Evolutionary conservation across 2,888 invertebrate genomes (phyloP).

Genomic region (Metopia argyrocephala): DNA sequence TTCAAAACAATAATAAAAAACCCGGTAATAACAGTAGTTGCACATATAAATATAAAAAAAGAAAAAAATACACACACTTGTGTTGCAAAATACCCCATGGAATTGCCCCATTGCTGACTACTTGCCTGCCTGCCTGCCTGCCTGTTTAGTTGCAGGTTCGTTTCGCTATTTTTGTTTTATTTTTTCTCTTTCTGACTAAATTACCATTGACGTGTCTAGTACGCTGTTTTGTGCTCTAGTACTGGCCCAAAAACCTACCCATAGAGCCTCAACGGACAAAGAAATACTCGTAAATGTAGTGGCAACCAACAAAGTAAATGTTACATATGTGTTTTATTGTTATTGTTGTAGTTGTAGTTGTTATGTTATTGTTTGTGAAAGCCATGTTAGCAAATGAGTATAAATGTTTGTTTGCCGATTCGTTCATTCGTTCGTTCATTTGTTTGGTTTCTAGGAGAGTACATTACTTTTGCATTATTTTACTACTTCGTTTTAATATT

Average conservation of each 20-base stretch:
- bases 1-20: slow-evolving; percentile 44
- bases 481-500: slow-evolving; percentile 48
- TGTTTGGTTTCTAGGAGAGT: slow-evolving; percentile 45
- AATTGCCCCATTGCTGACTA: slow-evolving; percentile 51
- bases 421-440: slow-evolving; percentile 16
- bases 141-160: slow-evolving; percentile 28
- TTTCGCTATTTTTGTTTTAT: slow-evolving; percentile 48
- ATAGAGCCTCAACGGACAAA: slow-evolving; percentile 17
- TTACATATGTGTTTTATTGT: slow-evolving; percentile 18
- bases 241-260: slow-evolving; percentile 24
- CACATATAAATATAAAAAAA: not conserved
- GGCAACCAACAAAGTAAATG: not conserved
- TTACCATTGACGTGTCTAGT: slow-evolving; percentile 75
- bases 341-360: slow-evolving; percentile 13
- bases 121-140: slow-evolving; percentile 40
- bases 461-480: slow-evolving; percentile 62
- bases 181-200: slow-evolving; percentile 71
- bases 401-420: slow-evolving; percentile 19
- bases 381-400: slow-evolving; percentile 40
- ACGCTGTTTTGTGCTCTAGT: slow-evolving; percentile 61
- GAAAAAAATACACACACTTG: not conserved
- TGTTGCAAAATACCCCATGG: slow-evolving; percentile 51
- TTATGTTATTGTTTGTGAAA: slow-evolving; percentile 3
- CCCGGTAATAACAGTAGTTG: slow-evolving; percentile 25
- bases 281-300: not conserved